Evolutionary conservation across 2,113 vertebrate genomes (phyloP), one percentile per base, ranked within the genome.

Genomic region (Leucosticte australis): DNA sequence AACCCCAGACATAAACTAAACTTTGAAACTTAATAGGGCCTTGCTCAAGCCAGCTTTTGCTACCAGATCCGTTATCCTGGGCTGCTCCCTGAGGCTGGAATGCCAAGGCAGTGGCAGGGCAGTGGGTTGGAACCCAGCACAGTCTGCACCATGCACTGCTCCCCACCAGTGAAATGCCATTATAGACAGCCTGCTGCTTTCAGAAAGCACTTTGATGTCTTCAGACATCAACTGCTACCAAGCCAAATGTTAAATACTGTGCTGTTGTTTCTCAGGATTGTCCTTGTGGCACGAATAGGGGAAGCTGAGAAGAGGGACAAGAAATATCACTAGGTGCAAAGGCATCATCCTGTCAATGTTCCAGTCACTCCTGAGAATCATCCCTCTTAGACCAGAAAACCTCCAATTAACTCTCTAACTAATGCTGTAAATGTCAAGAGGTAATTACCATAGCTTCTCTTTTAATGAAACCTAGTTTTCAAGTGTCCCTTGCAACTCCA

Each of bases 341-440:
- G 46, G 33, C 56, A 63, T 52, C 74, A 22, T 67, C 68, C 44
- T 75, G 37, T 46, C 0, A 2, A 6, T 23, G 74, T 75, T 60
- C 15, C 41, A 63, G 53, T 79, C 44, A 47, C 31, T 78, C 55
- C 64, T 30, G 44, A 92, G 89, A 89, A 89, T 91, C 81, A 82
- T 15, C 28, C 37, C 55, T 28, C n/a, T 87, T 63, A 52, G 57
- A 85, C 53, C 39, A 91, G 50, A 87, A 73, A 26, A 85, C 47
- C 84, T 73, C 33, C 87, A 94, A 89, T 94, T 92, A 96, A 65
- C 81, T 89, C 62, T 10, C 65, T 83, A 92, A 87, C 63, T 76
- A 82, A 95, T 30, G 52, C 69, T 81, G 81, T 27, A 87, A 95
- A 87, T 84, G 87, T 35, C 81, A 91, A 84, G 77, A 84, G 21